Conservation (phyloP, 2,888 invertebrate genomes). For the Branchellion lobata region DNA sequence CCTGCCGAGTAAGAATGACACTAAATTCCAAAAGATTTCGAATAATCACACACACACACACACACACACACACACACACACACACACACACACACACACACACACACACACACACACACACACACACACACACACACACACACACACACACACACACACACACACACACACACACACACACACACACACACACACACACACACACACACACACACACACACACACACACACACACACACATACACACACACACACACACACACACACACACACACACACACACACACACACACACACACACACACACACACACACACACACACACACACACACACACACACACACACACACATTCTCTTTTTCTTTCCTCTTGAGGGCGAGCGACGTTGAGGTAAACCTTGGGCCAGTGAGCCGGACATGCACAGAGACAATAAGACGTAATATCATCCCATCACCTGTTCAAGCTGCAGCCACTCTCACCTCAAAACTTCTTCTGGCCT, state of each 20-base stretch:
- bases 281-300: constrained; percentile 2
- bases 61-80: constrained; percentile 13
- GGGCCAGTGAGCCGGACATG: too few relatives aligned
- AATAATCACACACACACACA: constrained; percentile 17
- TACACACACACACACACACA: constrained; percentile 19
- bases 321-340: constrained; percentile 20
- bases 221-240: constrained; percentile 17
- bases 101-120: constrained; percentile 23
- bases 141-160: constrained; percentile 21
- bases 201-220: constrained; percentile 17
- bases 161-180: constrained; percentile 30
- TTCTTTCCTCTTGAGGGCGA: too few relatives aligned
- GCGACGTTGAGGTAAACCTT: too few relatives aligned
- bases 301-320: constrained; percentile 19
- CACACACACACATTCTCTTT: constrained; percentile 11
- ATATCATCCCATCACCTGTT: too few relatives aligned
- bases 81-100: constrained; percentile 23
- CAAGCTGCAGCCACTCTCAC: too few relatives aligned
- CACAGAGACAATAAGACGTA: too few relatives aligned
- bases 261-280: constrained; percentile 13
- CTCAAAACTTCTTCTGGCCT: too few relatives aligned
- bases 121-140: constrained; percentile 23
- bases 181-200: neutral
- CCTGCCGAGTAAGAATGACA: neutral
- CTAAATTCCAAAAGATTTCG: too few relatives aligned